Conservation (phyloP, 2,797 vertebrate genomes). For the Dermochelys coriacea region DNA sequence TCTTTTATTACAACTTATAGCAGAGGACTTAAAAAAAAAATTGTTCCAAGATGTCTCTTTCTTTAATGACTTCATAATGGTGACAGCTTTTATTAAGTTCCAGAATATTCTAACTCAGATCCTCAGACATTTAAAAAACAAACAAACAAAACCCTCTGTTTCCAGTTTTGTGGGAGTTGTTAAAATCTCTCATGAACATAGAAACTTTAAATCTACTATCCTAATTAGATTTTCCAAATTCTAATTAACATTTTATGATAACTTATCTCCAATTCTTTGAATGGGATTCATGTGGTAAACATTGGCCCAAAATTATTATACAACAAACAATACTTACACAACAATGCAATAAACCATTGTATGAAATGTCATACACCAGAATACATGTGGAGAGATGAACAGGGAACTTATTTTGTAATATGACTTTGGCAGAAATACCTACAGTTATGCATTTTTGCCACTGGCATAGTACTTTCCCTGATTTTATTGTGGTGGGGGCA, state of each 20-base stretch:
- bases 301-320: neutral
- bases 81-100: neutral
- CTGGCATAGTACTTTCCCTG: neutral
- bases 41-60: neutral
- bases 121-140: neutral
- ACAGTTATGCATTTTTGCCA: neutral
- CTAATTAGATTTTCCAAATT: neutral
- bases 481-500: too few species aligned
- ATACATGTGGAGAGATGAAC: neutral
- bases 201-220: neutral
- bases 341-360: neutral
- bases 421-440: neutral
- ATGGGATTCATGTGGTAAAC: neutral
- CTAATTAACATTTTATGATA: neutral
- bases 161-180: neutral
- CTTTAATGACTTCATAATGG: neutral
- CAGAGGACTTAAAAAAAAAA: neutral
- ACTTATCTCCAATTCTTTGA: neutral
- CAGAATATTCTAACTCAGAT: neutral
- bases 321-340: neutral
- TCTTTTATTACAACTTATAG: neutral
- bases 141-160: neutral
- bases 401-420: neutral
- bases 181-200: neutral
- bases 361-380: neutral